Evolutionary conservation across 2,113 vertebrate species (phyloP).

Genomic region (Uropsilus gracilis): DNA sequence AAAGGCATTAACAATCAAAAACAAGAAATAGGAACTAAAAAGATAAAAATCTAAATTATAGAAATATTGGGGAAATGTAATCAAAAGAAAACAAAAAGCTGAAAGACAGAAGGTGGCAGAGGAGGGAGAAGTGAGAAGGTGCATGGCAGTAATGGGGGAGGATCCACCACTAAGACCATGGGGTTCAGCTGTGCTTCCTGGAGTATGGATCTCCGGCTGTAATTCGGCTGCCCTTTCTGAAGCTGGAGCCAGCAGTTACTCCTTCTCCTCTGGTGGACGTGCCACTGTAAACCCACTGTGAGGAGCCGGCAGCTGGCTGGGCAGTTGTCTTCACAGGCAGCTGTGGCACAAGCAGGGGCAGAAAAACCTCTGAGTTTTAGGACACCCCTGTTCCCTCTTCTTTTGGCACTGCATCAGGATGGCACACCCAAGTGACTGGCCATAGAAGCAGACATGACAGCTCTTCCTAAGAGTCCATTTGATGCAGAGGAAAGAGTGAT

Average conservation of each 20-base stretch:
- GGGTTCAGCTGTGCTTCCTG: background rate
- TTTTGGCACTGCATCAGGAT: background rate
- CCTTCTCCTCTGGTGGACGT: background rate
- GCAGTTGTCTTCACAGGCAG: background rate
- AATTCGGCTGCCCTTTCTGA: background rate
- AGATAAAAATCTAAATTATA: constrained; percentile 6
- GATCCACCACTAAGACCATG: background rate
- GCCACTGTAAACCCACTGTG: background rate
- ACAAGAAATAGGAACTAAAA: constrained; percentile 4
- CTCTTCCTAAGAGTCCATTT: background rate
- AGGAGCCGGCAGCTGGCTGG: background rate
- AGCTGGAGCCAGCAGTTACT: background rate
- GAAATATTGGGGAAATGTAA: background rate
- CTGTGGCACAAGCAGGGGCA: background rate
- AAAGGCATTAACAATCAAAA: background rate
- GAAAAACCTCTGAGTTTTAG: background rate
- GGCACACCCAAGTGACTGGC: background rate
- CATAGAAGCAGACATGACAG: background rate
- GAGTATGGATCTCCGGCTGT: background rate
- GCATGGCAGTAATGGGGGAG: background rate
- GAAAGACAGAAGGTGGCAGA: background rate
- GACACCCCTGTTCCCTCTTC: background rate
- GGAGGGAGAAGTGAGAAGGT: background rate
- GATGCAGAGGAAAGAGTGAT: background rate
- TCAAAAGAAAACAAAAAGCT: background rate